phyloP scores from a whole-genome alignment of 2,888 invertebrate genomes.

The Troides helena region DNA sequence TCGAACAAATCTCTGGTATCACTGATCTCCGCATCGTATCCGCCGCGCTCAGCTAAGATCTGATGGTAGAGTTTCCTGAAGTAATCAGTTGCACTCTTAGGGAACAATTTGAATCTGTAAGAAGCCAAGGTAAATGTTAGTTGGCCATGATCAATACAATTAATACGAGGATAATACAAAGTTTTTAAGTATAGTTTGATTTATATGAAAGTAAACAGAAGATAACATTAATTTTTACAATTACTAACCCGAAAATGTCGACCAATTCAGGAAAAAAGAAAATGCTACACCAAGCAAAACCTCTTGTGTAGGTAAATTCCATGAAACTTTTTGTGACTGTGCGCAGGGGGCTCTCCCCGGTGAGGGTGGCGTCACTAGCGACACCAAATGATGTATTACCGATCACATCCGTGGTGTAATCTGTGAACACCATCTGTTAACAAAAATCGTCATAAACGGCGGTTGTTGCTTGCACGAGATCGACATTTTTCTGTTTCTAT shows the following conservation, averaged over 20 bases:
- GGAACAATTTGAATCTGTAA: constrained; percentile 52
- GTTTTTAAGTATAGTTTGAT: too few relatives aligned
- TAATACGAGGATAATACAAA: too few relatives aligned
- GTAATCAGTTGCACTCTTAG: constrained; percentile 42
- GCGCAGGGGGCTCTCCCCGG: constrained; percentile 25
- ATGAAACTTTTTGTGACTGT: constrained; percentile 24
- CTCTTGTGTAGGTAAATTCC: constrained; percentile 8
- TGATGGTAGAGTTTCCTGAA: constrained; percentile 42
- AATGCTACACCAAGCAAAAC: constrained; percentile 15
- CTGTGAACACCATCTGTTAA: constrained; percentile 29
- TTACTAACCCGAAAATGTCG: constrained; percentile 13
- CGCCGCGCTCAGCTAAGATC: constrained; percentile 47
- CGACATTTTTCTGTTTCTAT: too few relatives aligned
- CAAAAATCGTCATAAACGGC: too few relatives aligned
- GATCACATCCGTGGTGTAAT: constrained; percentile 33
- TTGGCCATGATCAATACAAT: too few relatives aligned
- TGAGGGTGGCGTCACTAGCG: constrained; percentile 28
- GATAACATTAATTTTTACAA: too few relatives aligned
- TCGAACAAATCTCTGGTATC: too few relatives aligned
- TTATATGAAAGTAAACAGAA: too few relatives aligned
- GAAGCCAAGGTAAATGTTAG: not conserved
- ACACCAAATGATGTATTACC: constrained; percentile 32
- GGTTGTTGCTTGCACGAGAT: too few relatives aligned
- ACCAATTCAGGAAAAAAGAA: constrained; percentile 29
- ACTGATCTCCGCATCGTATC: constrained; percentile 33